Base-by-base conservation (phyloP, 2,888 invertebrate genomes). In the Pardosa pseudoannulata region DNA sequence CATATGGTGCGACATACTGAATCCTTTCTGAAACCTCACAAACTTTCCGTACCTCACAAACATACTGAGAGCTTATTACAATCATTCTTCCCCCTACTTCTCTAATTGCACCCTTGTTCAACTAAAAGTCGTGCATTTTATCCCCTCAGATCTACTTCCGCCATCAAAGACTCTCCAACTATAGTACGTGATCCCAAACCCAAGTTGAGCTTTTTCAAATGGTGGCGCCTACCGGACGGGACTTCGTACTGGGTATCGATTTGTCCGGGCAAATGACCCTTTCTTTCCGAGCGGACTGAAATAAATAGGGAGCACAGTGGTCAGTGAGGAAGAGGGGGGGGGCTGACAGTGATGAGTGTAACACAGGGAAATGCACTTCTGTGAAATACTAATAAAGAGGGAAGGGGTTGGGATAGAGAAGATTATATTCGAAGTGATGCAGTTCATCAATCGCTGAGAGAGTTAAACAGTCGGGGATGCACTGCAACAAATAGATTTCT, bases 241-340 rank as follows among this genome's bases (percentile, higher is more conserved):
- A 70, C 75, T 73, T 31, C 50, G 32, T 32, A 31, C n/a, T 16
- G 16, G 27, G 27, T 81, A 81, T 81, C 74, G 81, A 81, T 81
- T 75, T 81, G 67, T 56, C 27, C 64, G 68, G 70, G 62, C 74
- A 62, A 74, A 74, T 73, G 68, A 50, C 36, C 73, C 50, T 46
- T 74, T 32, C 23, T 68, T 31, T 29, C 28, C 19, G 7, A 27
- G 7, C 50, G 39, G 11, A 13, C 67, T 32, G 32, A n/a, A 27
- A 56, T 56, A 56, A 56, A 56, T 56, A 23, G 56, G 23, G 23
- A 3, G 56, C 3, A 56, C 23, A 23, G 1, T 23, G 56, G 56
- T 23, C 56, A 56, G 46, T 16, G 11, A 16, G 16, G 5, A 6
- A 16, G n/a, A 46, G 46, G 16, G 5, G 9, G n/a, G n/a, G 16